phyloP scores from a whole-genome alignment of 2,888 invertebrate genomes.

The Sthenelais limicola region DNA sequence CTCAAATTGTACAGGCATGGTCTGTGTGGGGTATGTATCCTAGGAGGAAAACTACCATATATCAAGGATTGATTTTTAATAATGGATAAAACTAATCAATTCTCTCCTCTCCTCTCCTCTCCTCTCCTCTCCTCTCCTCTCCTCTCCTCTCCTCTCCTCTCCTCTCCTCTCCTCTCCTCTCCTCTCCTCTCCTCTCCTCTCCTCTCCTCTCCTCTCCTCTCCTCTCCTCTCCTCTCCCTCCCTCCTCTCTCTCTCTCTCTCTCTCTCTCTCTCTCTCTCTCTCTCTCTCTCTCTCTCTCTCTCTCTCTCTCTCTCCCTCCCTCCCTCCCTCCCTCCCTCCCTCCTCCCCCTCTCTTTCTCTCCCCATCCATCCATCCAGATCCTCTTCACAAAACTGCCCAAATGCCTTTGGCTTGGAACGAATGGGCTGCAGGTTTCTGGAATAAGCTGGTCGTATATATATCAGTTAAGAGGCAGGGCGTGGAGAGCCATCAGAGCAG shows the following conservation, averaged over 20 bases:
- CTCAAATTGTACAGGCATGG: too few relatives aligned
- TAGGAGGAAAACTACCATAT: too few relatives aligned
- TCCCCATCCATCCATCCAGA: too few relatives aligned
- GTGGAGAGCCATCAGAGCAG: too few relatives aligned
- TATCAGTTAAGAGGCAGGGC: background rate
- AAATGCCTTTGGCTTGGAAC: too few relatives aligned
- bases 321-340: background rate
- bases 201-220: background rate
- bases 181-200: background rate
- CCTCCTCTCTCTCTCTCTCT: background rate
- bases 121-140: too few relatives aligned
- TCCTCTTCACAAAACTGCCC: too few relatives aligned
- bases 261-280: conserved; percentile 18
- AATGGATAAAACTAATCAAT: too few relatives aligned
- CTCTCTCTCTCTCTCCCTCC: background rate
- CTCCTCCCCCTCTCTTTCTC: too few relatives aligned
- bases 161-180: background rate
- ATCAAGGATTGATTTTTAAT: too few relatives aligned
- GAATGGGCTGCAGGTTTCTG: background rate
- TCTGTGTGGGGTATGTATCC: too few relatives aligned
- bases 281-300: conserved; percentile 5
- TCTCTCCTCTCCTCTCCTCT: too few relatives aligned
- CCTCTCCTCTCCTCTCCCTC: background rate
- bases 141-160: conserved; percentile 2
- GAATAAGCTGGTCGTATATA: background rate